phyloP scores from a whole-genome alignment of 2,888 invertebrate species.

The Andricus curvator region DNA sequence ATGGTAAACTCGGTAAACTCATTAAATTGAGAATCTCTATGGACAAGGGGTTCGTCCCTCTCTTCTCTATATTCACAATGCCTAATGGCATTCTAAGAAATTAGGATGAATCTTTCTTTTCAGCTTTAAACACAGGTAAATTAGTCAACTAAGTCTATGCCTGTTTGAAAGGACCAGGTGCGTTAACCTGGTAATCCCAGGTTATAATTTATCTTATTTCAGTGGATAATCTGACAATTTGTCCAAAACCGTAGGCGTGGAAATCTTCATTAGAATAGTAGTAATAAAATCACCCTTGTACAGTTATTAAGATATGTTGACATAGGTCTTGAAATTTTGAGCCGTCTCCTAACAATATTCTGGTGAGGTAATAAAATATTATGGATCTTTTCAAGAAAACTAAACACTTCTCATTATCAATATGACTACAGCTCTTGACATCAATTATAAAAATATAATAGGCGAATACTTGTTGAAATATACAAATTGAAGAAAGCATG shows the following conservation, averaged over 20 bases:
- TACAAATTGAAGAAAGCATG: neutral
- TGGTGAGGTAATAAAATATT: neutral
- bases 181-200: conserved; percentile 4
- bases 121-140: conserved; percentile 25
- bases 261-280: neutral
- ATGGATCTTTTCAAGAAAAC: neutral
- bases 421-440: too few relatives aligned
- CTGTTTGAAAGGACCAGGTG: conserved; percentile 21
- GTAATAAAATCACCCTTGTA: conserved; percentile 8
- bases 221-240: conserved; percentile 27
- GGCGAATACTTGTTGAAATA: too few relatives aligned
- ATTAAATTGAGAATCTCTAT: neutral
- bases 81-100: neutral
- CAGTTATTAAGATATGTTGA: conserved; percentile 1
- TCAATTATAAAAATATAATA: too few relatives aligned
- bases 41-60: neutral
- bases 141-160: conserved; percentile 43
- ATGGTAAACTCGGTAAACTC: conserved; percentile 7
- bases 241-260: neutral
- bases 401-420: neutral
- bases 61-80: neutral
- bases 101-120: neutral
- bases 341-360: neutral
- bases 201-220: conserved; percentile 1
- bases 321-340: neutral